Percentiles rank a stretch among this genome's conserved stretches.
Evolutionary conservation across 64 coral and sea anemone genomes (phyloP).

Genomic region (Acropora yongei): DNA sequence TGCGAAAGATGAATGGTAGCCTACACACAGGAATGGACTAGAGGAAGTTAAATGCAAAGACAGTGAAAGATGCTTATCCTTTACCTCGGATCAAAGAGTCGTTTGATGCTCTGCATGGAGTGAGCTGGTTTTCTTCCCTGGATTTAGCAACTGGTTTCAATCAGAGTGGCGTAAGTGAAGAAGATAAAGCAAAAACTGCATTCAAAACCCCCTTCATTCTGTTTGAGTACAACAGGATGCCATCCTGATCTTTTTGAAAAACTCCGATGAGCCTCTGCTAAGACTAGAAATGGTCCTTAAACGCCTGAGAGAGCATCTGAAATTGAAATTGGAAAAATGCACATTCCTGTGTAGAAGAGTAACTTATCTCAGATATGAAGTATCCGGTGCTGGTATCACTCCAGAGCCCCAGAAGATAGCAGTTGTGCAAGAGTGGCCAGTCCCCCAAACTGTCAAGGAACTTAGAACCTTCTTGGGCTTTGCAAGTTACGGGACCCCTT

Average conservation of each 20-base stretch:
- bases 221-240: constrained; percentile 61
- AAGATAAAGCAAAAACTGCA: constrained; percentile 53
- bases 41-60: constrained; percentile 36
- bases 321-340: no score
- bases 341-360: constrained; percentile 2
- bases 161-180: constrained; percentile 40
- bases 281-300: no score
- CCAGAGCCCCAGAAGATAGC: constrained; percentile 57
- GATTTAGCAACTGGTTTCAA: constrained; percentile 53
- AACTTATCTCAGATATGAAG: constrained; percentile 56
- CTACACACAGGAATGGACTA: constrained; percentile 37
- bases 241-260: constrained; percentile 23
- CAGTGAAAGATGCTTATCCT: constrained; percentile 37
- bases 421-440: constrained; percentile 28
- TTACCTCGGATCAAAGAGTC: constrained; percentile 44
- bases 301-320: no score
- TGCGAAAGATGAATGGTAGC: constrained; percentile 54
- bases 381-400: constrained; percentile 21
- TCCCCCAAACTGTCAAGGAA: constrained; percentile 19
- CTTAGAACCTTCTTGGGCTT: constrained; percentile 53
- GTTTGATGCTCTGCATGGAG: constrained; percentile 28
- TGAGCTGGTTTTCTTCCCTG: constrained; percentile 40
- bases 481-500: constrained; percentile 32
- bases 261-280: constrained; percentile 28
- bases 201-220: constrained; percentile 54